A percentile compares a stretch with the other conserved stretches of the same genome.
phyloP scores from a whole-genome alignment of 2,888 invertebrate species.

The Stegana nigrithorax region DNA sequence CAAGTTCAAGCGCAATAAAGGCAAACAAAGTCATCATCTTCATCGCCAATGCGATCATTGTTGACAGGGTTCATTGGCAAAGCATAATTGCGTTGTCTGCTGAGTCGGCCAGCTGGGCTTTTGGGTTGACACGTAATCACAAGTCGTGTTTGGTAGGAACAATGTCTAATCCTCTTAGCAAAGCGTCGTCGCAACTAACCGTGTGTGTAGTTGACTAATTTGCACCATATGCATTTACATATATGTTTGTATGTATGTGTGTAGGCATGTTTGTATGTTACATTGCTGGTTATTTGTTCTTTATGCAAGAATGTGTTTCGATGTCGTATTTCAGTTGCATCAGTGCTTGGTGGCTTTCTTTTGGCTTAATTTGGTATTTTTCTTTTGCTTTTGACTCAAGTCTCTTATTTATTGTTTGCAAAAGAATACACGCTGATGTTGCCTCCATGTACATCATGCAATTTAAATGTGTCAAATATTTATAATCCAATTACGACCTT shows the following conservation, averaged over 20 bases:
- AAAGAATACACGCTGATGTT: neutral
- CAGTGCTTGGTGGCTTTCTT: constrained; percentile 23
- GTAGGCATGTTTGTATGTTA: neutral
- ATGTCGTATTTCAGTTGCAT: constrained; percentile 34
- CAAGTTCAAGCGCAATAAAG: constrained; percentile 52
- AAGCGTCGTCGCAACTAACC: neutral
- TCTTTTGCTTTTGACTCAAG: neutral
- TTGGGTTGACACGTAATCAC: neutral
- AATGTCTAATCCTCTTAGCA: constrained; percentile 42
- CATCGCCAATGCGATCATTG: too few relatives aligned
- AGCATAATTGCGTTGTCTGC: neutral
- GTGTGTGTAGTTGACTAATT: too few relatives aligned
- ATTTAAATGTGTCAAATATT: constrained; percentile 33
- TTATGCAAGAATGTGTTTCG: constrained; percentile 3
- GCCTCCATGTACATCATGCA: constrained; percentile 25
- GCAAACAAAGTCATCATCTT: neutral
- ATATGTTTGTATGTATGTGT: neutral
- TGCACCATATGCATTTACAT: neutral
- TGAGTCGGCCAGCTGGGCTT: too few relatives aligned
- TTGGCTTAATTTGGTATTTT: constrained; percentile 3
- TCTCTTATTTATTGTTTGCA: neutral
- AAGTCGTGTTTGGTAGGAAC: neutral
- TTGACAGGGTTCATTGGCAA: too few relatives aligned
- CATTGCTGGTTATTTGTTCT: neutral
- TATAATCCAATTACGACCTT: constrained; percentile 48